A percentile compares a stretch with the other conserved stretches of the same genome.
phyloP scores from a whole-genome alignment of 2,113 vertebrate species.

The Xiphophorus couchianus region DNA sequence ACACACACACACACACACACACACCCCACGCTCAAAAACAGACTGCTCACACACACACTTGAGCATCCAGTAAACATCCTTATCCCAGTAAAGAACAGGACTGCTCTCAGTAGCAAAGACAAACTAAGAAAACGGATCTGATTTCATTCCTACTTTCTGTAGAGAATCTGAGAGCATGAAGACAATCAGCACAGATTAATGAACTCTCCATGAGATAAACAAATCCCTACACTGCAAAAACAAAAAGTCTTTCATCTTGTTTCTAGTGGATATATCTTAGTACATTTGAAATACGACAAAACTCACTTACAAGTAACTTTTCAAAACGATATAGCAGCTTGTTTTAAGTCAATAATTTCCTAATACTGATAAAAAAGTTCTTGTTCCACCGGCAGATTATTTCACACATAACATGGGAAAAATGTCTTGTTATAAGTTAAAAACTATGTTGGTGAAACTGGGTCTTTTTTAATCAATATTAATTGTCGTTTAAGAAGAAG shows the following conservation, averaged over 20 bases:
- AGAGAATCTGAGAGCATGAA: background rate
- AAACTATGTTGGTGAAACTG: no score
- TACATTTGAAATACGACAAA: no score
- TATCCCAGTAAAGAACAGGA: conserved; percentile 34
- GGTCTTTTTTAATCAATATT: no score
- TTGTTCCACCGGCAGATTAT: no score
- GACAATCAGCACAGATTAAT: background rate
- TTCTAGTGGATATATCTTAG: background rate
- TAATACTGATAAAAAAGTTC: no score
- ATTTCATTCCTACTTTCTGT: background rate
- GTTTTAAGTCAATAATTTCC: no score
- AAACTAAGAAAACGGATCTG: background rate
- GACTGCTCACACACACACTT: conserved; percentile 51
- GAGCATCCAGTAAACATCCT: conserved; percentile 42
- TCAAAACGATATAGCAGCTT: no score
- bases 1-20: conserved; percentile 43
- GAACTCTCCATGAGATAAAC: background rate
- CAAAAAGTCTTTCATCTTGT: background rate
- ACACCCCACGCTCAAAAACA: conserved; percentile 37
- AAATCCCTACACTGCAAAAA: background rate
- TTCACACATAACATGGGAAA: no score
- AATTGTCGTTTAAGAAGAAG: no score
- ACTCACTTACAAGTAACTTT: no score
- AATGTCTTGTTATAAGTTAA: no score
- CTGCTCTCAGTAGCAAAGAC: conserved; percentile 32